Percentiles rank a stretch among this genome's conserved stretches.
These are phyloP conservation scores for Nephila pilipes DNA, from an alignment of 1,140 invertebrate species.

Conservation along the genomic window DNA sequence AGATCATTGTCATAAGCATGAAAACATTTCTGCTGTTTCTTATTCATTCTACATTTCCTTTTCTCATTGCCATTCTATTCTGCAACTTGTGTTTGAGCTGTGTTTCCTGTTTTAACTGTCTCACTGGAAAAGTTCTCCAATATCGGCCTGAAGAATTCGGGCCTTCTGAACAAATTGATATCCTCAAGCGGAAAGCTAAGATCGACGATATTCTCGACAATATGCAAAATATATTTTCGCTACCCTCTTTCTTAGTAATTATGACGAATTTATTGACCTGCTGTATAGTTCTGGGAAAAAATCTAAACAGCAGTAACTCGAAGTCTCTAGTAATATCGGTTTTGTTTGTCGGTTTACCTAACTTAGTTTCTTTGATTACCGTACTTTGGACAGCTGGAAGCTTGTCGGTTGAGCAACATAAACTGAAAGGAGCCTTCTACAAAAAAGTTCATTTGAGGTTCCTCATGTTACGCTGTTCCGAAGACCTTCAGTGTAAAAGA, in stretches of 20 bases:
- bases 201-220: background rate
- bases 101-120: background rate
- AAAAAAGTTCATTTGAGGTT: no score
- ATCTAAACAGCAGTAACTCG: fast-evolving
- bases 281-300: background rate
- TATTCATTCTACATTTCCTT: no score
- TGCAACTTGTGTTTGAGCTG: background rate
- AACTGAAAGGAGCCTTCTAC: no score
- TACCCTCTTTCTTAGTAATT: background rate
- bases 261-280: background rate
- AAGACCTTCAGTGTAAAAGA: no score
- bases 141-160: background rate
- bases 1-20: no score
- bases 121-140: background rate
- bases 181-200: background rate
- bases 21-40: no score
- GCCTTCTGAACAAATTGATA: background rate
- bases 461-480: no score
- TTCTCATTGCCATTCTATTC: background rate
- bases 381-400: no score
- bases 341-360: no score
- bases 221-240: background rate
- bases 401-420: no score
- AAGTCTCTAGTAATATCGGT: no score
- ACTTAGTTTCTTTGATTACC: no score